A percentile compares a stretch with the other conserved stretches of the same genome.
Evolutionary conservation across 2,797 vertebrate species (phyloP).

Genomic region (Phrynocephalus vlangalii): DNA sequence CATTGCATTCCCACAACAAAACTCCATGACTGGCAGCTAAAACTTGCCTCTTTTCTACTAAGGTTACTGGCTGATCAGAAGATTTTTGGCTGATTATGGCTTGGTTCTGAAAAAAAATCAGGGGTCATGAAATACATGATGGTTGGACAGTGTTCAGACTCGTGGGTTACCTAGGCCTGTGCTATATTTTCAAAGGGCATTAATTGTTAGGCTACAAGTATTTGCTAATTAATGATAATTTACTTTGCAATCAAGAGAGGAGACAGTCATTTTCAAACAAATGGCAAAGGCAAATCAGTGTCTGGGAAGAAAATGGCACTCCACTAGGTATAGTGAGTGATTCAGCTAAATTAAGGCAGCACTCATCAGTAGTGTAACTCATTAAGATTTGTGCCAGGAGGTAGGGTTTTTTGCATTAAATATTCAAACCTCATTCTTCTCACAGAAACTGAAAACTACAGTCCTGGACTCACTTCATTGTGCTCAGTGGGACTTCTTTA

Average conservation of each 20-base stretch:
- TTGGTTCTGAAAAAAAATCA: not conserved
- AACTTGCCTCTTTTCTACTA: not conserved
- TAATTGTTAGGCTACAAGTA: not conserved
- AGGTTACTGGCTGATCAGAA: not conserved
- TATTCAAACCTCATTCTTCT: not conserved
- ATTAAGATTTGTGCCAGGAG: not conserved
- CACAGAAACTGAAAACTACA: not conserved
- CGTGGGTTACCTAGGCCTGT: not conserved
- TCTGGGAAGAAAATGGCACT: conserved; percentile 21
- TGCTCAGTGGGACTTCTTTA: not conserved
- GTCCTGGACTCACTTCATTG: not conserved
- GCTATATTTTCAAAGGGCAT: conserved; percentile 24
- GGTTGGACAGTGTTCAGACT: not conserved
- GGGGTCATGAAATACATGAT: not conserved
- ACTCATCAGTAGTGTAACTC: not conserved
- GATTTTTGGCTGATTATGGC: no score
- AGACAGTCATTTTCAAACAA: conserved; percentile 28
- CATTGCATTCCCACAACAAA: not conserved
- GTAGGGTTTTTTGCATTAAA: not conserved
- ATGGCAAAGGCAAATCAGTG: conserved; percentile 42
- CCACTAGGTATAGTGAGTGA: not conserved
- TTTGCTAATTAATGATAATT: conserved; percentile 31
- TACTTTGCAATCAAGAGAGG: not conserved
- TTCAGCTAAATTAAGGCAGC: not conserved
- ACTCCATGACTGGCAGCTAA: not conserved